Evolutionary conservation across 2,113 vertebrate genomes (phyloP).

Genomic region (Eulacestoma nigropectus): DNA sequence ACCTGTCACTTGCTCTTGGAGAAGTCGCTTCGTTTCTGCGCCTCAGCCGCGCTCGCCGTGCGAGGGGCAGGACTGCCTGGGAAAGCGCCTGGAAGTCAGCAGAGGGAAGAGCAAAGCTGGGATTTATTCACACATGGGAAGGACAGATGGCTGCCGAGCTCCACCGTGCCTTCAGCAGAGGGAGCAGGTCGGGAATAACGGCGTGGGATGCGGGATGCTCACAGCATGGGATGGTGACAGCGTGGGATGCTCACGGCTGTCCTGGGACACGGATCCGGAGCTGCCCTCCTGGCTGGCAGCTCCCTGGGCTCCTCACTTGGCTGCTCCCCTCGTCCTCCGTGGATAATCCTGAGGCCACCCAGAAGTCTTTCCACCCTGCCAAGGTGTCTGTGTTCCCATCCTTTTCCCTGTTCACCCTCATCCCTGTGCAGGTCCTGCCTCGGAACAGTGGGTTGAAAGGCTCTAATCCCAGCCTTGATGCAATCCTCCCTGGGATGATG

Average conservation of each 20-base stretch:
- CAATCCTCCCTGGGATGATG: neutral
- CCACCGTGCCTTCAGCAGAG: neutral
- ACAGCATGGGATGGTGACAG: neutral
- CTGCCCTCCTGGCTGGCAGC: neutral
- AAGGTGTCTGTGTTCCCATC: neutral
- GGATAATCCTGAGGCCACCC: neutral
- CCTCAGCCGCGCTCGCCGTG: neutral
- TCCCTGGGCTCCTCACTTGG: neutral
- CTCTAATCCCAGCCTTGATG: neutral
- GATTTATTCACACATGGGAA: neutral
- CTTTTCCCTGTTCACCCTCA: neutral
- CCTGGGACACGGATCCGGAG: neutral
- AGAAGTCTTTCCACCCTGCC: neutral
- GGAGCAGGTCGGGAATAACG: neutral
- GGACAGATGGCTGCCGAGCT: neutral
- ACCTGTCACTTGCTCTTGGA: neutral
- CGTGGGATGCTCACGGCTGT: neutral
- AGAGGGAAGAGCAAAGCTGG: neutral
- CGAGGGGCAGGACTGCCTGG: neutral
- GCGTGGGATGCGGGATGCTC: neutral
- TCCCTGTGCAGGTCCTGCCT: neutral
- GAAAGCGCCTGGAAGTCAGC: neutral
- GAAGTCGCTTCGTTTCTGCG: accelerated
- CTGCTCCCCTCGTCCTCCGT: neutral
- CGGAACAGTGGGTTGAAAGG: neutral